Conservation (phyloP, 2,113 vertebrate genomes). For the Grantiella picta region DNA sequence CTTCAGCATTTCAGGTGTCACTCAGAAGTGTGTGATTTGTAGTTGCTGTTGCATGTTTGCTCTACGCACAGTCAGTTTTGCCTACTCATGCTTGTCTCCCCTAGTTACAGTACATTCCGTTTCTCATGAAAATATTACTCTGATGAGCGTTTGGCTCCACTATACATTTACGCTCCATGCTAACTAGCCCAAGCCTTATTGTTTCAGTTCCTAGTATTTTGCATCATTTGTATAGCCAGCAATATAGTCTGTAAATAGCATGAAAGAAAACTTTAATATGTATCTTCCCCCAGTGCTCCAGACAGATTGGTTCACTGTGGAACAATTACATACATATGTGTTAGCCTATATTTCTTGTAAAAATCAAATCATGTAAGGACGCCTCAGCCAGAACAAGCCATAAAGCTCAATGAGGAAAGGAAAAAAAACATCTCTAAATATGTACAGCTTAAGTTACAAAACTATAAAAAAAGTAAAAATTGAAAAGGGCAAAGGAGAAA, state of each 20-base stretch:
- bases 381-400: constrained; percentile 61
- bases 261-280: not conserved
- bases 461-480: constrained; percentile 69
- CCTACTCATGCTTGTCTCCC: constrained; percentile 28
- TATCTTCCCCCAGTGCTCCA: not conserved
- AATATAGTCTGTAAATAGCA: constrained; percentile 10
- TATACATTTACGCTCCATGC: not conserved
- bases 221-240: not conserved
- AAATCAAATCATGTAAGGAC: constrained; percentile 45
- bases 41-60: not conserved
- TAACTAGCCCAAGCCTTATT: constrained; percentile 2
- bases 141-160: not conserved
- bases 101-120: constrained; percentile 2
- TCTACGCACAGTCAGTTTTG: not conserved
- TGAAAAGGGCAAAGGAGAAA: constrained; percentile 49
- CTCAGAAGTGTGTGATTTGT: not conserved
- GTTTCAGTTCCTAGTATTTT: constrained; percentile 33
- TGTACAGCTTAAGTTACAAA: constrained; percentile 64
- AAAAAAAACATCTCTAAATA: constrained; percentile 61
- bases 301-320: constrained; percentile 9
- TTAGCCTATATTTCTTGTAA: constrained; percentile 42
- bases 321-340: constrained; percentile 31
- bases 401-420: constrained; percentile 71
- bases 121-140: constrained; percentile 25
- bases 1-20: not conserved